phyloP scores from a whole-genome alignment of 1,140 invertebrate genomes.

The Protaetia brevitarsis region DNA sequence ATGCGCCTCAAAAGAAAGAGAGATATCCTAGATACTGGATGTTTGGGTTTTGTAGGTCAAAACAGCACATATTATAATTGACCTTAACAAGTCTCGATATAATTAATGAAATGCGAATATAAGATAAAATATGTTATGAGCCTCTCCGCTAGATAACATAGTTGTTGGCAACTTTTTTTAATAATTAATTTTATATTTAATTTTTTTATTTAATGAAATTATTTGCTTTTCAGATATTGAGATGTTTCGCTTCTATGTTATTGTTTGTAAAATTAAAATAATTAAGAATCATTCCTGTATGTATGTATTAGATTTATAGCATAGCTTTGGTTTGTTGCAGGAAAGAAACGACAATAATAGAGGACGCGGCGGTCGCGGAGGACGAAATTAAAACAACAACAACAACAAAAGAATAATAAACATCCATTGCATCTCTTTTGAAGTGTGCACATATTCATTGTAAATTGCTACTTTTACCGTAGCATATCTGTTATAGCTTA shows the following conservation, averaged over 20 bases:
- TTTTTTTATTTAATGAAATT: background rate
- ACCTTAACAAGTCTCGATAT: no score
- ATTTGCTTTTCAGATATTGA: background rate
- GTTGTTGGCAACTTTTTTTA: background rate
- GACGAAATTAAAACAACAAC: conserved; percentile 42
- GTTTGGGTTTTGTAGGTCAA: no score
- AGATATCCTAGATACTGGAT: no score
- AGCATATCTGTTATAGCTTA: conserved; percentile 35
- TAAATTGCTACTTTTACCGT: conserved; percentile 28
- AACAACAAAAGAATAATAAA: conserved; percentile 27
- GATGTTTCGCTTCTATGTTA: background rate
- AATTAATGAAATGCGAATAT: no score
- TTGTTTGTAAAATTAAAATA: no score
- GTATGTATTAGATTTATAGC: background rate
- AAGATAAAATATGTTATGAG: no score
- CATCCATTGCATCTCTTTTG: conserved; percentile 1
- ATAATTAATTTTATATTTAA: background rate
- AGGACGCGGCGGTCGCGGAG: conserved; percentile 40
- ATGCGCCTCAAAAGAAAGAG: no score
- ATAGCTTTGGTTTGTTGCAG: conserved; percentile 33
- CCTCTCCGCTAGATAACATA: no score
- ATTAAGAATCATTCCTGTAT: background rate
- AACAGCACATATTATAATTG: no score
- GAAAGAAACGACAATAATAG: conserved; percentile 43
- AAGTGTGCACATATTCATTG: conserved; percentile 13